Base-by-base conservation (phyloP, 2,888 invertebrate species). In the Tiphia femorata region DNA sequence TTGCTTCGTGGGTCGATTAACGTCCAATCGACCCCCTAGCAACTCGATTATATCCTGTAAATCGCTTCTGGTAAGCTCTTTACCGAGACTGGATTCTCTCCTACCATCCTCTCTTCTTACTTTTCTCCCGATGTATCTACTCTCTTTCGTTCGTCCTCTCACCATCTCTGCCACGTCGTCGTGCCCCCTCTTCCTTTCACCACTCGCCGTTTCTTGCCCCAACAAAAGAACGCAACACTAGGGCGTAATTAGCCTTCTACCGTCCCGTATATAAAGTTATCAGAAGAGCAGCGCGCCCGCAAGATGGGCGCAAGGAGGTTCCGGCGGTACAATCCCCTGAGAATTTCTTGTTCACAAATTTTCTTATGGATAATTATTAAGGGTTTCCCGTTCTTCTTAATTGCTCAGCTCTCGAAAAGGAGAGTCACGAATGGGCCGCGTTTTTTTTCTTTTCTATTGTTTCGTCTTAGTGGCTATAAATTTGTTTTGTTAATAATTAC, bases 1-100 rank as follows among this genome's bases (percentile, higher is more conserved):
- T 61, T 67, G 51, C 62, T 56, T 61, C 59, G 58, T 62, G 59
- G 65, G 53, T 57, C 73, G 73, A 72, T 78, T 74, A 77, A 72
- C 67, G 62, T 70, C 63, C 73, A 67, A 73, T 73, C 65, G 70
- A 70, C 66, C 67, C n/a, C 49, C 44, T 53, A 55, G 60, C 65
- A 70, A 71, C 69, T 73, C 67, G 73, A 75, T 78, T 78, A 77
- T 76, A 75, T 66, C 58, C 55, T 60, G 73, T 60, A 72, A 73
- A 76, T 78, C 71, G 67, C 65, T 71, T 70, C 56, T 61, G 37
- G 50, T 66, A 60, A 71, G 63, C 59, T 55, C 50, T 56, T 70
- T 61, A 59, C 58, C 55, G 49, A 53, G 53, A 50, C 55, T 44
- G 42, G 47, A 47, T 58, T 63, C 58, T 57, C 38, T 35, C 40